These are phyloP conservation scores for Cinclus cinclus DNA, from an alignment of 2,113 vertebrate genomes.

Conservation along the genomic window DNA sequence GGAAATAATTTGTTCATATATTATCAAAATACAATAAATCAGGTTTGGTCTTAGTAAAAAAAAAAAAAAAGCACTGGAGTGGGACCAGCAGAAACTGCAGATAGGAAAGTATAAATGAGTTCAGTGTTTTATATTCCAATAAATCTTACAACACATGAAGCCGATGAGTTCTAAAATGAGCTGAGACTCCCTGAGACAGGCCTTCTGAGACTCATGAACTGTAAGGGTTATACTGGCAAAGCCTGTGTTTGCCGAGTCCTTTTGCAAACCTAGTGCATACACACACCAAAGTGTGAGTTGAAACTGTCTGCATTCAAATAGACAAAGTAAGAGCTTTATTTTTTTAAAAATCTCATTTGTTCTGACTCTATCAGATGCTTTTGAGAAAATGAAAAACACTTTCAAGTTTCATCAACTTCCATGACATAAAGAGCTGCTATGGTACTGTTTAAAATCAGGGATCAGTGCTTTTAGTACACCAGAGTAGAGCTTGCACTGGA, in stretches of 20 bases:
- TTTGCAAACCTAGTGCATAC: neutral
- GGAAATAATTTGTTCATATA: slow-evolving; percentile 74
- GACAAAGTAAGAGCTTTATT: neutral
- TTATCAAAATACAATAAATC: slow-evolving; percentile 79
- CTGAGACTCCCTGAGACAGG: slow-evolving; percentile 57
- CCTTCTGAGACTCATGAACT: slow-evolving; percentile 53
- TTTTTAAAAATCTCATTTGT: neutral
- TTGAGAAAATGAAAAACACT: neutral
- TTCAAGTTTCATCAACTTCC: neutral
- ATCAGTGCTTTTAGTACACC: neutral
- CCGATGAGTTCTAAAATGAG: slow-evolving; percentile 71
- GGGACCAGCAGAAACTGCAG: slow-evolving; percentile 50
- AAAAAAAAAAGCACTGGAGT: slow-evolving; percentile 7
- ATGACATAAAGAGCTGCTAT: neutral
- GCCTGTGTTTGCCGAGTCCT: slow-evolving; percentile 36
- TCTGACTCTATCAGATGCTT: neutral
- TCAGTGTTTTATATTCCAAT: slow-evolving; percentile 72
- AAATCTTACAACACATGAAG: slow-evolving; percentile 65
- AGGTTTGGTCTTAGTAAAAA: slow-evolving; percentile 41
- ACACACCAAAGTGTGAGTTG: neutral
- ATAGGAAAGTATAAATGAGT: slow-evolving; percentile 66
- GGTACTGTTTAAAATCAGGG: neutral
- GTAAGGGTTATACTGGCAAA: slow-evolving; percentile 32
- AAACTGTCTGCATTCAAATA: neutral
- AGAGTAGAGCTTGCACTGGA: neutral